Evolutionary conservation across 30 jellyfish, hydroid and myxozoan genomes (phyloP), one percentile per base, ranked within the genome.

Genomic region (Chrysaora quinquecirrha): DNA sequence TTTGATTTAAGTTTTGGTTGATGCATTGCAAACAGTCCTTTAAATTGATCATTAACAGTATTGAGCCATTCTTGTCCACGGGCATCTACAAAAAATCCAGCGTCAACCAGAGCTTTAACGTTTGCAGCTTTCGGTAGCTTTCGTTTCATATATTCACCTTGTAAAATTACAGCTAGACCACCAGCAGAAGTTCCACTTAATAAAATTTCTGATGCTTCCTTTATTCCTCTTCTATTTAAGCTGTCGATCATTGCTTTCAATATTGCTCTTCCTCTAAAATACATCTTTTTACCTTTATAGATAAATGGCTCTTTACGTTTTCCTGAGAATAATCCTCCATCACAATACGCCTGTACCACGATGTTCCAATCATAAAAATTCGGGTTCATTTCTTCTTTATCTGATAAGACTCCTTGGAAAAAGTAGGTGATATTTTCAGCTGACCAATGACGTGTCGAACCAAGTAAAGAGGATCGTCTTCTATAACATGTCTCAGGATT

Each of bases 141-240:
- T 38, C 78, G 76, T 54, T 80, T 63, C 54, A 93, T 70, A 43
- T 79, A 93, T 34, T 93, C 97, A 21, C 97, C 98, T 87, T 93
- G 98, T 30, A 93, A 85, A 48, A 80, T 54, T 0, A 93, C 89
- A 34, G 98, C 96, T 30, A 93, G 61, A 12, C 98, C 98, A 3
- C 98, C 98, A 12, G 98, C 98, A 12, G 98, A 93, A n/a, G 98
- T 93, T 0, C 98, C 98, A 48, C 98, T 93, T 71, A 93, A 35
- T 21, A 93, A 48, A 29, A 93, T 73, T 54, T 93, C 98, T 24
- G 87, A 30, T 4, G 98, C 97, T 18, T 66, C 60, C 30, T 20
- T 43, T 38, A 93, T 4, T 25, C 64, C 64, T 34, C 89, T 50
- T 66, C 73, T 60, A 21, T 86, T 75, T 23, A 91, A 69, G 58